phyloP scores from a whole-genome alignment of 2,113 vertebrate genomes.

The Dascyllus trimaculatus region DNA sequence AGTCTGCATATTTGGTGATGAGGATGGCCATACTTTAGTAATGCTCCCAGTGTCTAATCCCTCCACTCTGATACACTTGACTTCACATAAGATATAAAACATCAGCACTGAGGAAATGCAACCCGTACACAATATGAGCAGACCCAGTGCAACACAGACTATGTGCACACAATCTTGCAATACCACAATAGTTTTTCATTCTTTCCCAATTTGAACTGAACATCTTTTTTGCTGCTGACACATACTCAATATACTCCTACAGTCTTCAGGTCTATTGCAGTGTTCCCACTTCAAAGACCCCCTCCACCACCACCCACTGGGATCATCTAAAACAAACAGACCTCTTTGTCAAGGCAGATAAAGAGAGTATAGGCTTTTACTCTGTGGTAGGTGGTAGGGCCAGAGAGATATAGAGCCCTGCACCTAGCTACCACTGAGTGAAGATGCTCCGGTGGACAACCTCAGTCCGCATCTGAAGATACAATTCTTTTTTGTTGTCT shows the following conservation, averaged over 20 bases:
- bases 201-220: neutral
- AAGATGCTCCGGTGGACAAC: slow-evolving; percentile 12
- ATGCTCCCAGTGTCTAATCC: slow-evolving; percentile 14
- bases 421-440: slow-evolving; percentile 9
- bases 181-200: neutral
- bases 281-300: slow-evolving; percentile 47
- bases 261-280: slow-evolving; percentile 26
- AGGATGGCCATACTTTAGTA: slow-evolving; percentile 5
- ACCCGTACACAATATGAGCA: slow-evolving; percentile 9
- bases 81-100: slow-evolving; percentile 16
- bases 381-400: slow-evolving; percentile 6
- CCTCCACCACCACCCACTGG: slow-evolving; percentile 27
- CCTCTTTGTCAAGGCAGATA: slow-evolving; percentile 58
- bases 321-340: slow-evolving; percentile 57
- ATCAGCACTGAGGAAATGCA: slow-evolving; percentile 28
- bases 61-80: slow-evolving; percentile 22
- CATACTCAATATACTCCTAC: slow-evolving; percentile 30
- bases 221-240: slow-evolving; percentile 40
- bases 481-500: slow-evolving; percentile 52
- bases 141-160: neutral
- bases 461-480: slow-evolving; percentile 46
- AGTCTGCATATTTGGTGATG: neutral
- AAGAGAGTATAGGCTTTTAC: slow-evolving; percentile 16
- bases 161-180: slow-evolving; percentile 14
- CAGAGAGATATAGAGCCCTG: slow-evolving; percentile 18